A percentile compares a stretch with the other conserved stretches of the same genome.
Conservation (phyloP, 2,888 invertebrate genomes). For the Archips crataeganus region DNA sequence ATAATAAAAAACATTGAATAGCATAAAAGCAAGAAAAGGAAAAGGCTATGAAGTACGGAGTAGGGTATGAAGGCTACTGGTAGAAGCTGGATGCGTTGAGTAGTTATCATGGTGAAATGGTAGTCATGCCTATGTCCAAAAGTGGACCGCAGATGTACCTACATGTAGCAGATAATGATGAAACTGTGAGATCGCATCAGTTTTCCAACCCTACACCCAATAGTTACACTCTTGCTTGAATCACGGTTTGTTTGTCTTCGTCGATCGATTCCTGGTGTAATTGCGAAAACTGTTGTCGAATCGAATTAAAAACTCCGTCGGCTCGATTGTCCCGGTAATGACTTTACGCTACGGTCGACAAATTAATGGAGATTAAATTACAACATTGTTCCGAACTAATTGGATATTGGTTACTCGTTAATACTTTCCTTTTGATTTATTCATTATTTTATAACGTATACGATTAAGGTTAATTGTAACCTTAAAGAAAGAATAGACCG, state of each 20-base stretch:
- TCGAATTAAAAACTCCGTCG: conserved; percentile 55
- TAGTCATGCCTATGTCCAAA: no score
- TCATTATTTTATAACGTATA: conserved; percentile 39
- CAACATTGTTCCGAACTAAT: conserved; percentile 54
- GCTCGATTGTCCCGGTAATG: conserved; percentile 56
- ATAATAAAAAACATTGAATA: no score
- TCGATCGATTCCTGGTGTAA: conserved; percentile 22
- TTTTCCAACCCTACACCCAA: not conserved
- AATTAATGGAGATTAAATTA: conserved; percentile 59
- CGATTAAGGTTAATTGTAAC: conserved; percentile 15
- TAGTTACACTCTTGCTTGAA: not conserved
- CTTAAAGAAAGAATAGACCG: not conserved
- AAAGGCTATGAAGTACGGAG: no score
- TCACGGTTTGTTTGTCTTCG: conserved; percentile 16
- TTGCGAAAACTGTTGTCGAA: conserved; percentile 42
- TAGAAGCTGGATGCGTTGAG: no score
- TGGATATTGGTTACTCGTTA: conserved; percentile 51
- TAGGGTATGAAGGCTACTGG: no score
- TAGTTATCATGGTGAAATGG: no score
- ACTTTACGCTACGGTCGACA: conserved; percentile 47
- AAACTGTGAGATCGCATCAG: not conserved
- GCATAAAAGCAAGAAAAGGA: no score
- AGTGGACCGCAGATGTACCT: no score
- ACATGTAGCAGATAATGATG: no score
- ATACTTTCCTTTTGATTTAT: conserved; percentile 47